phyloP scores from a whole-genome alignment of 2,888 invertebrate species.

The Parthenolecanium corni region DNA sequence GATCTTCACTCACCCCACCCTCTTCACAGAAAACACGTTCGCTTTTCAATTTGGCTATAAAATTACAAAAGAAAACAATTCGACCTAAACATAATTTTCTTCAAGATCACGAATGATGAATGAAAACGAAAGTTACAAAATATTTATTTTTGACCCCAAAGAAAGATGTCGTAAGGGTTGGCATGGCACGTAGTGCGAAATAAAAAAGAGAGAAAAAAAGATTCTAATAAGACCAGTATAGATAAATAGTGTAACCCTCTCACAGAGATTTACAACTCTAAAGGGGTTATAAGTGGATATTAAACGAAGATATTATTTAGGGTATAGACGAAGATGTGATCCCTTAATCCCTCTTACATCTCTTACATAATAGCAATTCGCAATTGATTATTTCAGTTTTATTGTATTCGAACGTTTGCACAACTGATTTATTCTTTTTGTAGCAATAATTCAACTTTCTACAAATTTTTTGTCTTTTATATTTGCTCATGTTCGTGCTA shows the following conservation, averaged over 20 bases:
- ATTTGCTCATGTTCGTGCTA: neutral
- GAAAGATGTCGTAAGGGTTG: neutral
- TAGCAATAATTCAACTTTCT: too few relatives aligned
- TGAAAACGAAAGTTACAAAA: too few relatives aligned
- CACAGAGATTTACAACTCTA: slow-evolving; percentile 20
- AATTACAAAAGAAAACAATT: too few relatives aligned
- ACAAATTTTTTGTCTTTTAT: neutral
- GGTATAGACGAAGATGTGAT: slow-evolving; percentile 9
- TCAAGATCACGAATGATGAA: too few relatives aligned
- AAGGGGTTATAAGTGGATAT: slow-evolving; percentile 23
- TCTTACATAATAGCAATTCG: neutral
- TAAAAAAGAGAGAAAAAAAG: neutral
- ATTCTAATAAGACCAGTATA: slow-evolving; percentile 19
- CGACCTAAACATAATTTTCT: too few relatives aligned
- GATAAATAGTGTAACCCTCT: slow-evolving; percentile 24
- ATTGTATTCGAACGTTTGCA: slow-evolving; percentile 17
- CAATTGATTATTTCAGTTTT: slow-evolving; percentile 21
- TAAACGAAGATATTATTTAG: slow-evolving; percentile 25
- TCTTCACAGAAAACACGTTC: too few relatives aligned
- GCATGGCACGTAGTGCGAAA: too few relatives aligned
- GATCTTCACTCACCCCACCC: too few relatives aligned
- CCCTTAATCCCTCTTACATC: slow-evolving; percentile 23
- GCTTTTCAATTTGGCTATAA: too few relatives aligned
- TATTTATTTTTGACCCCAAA: too few relatives aligned
- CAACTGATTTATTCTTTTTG: slow-evolving; percentile 10